Base-by-base conservation (phyloP, 2,113 vertebrate genomes). In the Bufo bufo region DNA sequence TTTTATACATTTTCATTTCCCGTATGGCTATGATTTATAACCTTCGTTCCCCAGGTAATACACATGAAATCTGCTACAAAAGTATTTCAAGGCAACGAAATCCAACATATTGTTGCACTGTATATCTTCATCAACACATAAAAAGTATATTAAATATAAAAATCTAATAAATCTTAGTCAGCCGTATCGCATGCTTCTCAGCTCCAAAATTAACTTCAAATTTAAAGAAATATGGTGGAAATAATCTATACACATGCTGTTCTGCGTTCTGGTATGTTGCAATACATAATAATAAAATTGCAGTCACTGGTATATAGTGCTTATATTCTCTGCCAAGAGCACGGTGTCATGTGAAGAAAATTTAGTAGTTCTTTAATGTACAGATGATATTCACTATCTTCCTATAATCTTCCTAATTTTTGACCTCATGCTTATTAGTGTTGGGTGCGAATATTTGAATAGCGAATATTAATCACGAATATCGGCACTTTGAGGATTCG, bases 211-310 rank as follows among this genome's bases (percentile, higher is more conserved):
- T 43, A 23, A 83, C 59, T 50, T 54, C n/a, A 47, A 54, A 84
- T 50, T 33, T 52, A 50, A 66, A 17, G 82, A 84, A 69, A 84
- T 84, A 84, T 83, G 20, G 63, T 49, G 6, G 66, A 84, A 84
- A 54, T 54, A 69, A 84, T 69, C n/a, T 17, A n/a, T 84, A 43
- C 82, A 84, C 65, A 71, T 56, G 82, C 47, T 71, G 63, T 71
- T 84, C 82, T 87, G 12, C 72, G 63, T 72, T 80, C 77, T 87
- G 85, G 85, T 80, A 86, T 78, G 61, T 78, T 79, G 75, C 75
- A 78, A 78, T 78, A 86, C 56, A 54, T 86, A 66, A 66, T 86
- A 49, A 86, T 77, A 79, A 77, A 86, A 86, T 54, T 66, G 59
- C 19, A 86, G 45, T 79, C 43, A 66, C n/a, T 33, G 19, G 49